Base-by-base conservation (phyloP, 2,888 invertebrate genomes). In the Luperina nickerlii region DNA sequence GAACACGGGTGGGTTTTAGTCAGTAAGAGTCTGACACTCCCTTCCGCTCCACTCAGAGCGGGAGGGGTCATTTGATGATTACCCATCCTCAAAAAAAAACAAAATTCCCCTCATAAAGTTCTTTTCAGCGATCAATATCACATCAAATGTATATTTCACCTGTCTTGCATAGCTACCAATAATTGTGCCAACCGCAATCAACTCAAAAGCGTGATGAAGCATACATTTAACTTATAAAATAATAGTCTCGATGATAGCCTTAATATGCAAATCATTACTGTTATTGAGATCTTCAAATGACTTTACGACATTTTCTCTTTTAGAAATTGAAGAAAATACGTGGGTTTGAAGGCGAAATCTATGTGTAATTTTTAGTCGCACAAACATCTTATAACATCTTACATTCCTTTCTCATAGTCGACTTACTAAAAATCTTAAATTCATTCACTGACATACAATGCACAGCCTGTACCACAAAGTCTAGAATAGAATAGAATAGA, bases 251-350 rank as follows among this genome's bases (percentile, higher is more conserved):
- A 42, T 27, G 51, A 75, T 8, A 74, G 27, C 20, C 24, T 24
- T 65, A 65, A 15, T 3, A 68, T 45, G 65, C 51, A 72, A 32
- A 32, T 24, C n/a, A 38, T 7, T 51, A 74, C 38, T 51, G 20
- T 76, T 38, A 1, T 48, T 38, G 9, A 9, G 18, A n/a, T 7
- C 24, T 24, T 11, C 3, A 20, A 20, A 51, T 38, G 20, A 51
- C 4, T 45, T 76, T 45, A 76, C 18, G 76, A 65, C 42, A 18
- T 65, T 65, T 63, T 54, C 42, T 27, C 42, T 63, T 27, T 76
- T 15, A 63, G 2, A 20, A 1, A 32, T 4, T 13, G 13, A 8
- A 69, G 5, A 13, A 51, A 69, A 69, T 27, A 48, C 4, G 11
- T 27, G 20, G 27, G 3, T 48, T 7, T 48, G 6, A 27, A 45